phyloP scores from a whole-genome alignment of 2,888 invertebrate species.

The Drosophila formosana region DNA sequence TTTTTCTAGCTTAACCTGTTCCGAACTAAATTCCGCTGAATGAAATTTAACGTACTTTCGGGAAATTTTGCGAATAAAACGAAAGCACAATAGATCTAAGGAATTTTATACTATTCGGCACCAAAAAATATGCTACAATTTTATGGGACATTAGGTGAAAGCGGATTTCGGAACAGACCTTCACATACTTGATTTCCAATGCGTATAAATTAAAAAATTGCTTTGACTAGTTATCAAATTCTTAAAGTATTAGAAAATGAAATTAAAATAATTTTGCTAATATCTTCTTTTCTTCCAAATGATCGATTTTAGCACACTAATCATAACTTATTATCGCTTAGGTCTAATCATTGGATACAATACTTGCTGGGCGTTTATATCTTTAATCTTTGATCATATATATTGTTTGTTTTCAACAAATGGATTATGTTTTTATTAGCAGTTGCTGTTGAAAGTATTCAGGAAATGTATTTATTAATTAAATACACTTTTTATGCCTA shows the following conservation, averaged over 20 bases:
- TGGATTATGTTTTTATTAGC: conserved; percentile 60
- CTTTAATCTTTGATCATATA: conserved; percentile 13
- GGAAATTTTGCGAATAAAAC: neutral
- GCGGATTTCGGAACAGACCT: neutral
- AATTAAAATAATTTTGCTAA: conserved; percentile 71
- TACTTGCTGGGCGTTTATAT: conserved; percentile 33
- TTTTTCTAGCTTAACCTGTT: conserved; percentile 53
- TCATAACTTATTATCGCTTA: conserved; percentile 50
- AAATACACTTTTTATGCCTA: conserved; percentile 69
- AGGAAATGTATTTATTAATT: conserved; percentile 30
- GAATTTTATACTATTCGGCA: neutral
- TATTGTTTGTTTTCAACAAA: conserved; percentile 54
- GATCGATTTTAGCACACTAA: conserved; percentile 51
- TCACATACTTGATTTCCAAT: conserved; percentile 56
- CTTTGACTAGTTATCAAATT: conserved; percentile 54
- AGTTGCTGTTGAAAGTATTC: conserved; percentile 62
- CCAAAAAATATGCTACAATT: neutral
- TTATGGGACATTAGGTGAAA: neutral
- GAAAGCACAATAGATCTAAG: too few species aligned
- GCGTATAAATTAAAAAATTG: conserved; percentile 52
- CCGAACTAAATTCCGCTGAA: conserved; percentile 2
- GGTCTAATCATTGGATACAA: conserved; percentile 50
- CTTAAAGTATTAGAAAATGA: conserved; percentile 48
- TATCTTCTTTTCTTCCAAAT: conserved; percentile 40
- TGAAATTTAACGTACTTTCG: too few species aligned